These are phyloP conservation scores for Diuraphis noxia DNA, from an alignment of 1,140 invertebrate species.

Conservation along the genomic window DNA sequence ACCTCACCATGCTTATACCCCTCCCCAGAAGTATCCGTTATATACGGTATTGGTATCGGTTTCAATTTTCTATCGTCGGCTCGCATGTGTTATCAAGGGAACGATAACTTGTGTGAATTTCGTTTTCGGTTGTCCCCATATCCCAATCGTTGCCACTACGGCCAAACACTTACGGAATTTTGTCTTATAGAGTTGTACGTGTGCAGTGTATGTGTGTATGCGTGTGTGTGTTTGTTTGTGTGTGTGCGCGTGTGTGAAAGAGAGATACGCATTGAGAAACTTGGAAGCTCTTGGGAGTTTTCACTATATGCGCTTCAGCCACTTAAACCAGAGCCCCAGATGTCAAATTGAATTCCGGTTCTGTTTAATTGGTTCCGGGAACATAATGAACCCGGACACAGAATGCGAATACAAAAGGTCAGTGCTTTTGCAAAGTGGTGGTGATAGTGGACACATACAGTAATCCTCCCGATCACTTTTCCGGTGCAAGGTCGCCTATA, in stretches of 20 bases:
- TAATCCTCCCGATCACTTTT: not conserved
- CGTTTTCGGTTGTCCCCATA: slow-evolving; percentile 17
- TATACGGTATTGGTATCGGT: slow-evolving; percentile 18
- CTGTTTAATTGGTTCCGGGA: slow-evolving; percentile 38
- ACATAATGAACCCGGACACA: slow-evolving; percentile 23
- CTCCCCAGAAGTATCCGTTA: not conserved
- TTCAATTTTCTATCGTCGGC: slow-evolving; percentile 40
- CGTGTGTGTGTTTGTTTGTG: not conserved
- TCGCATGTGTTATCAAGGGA: slow-evolving; percentile 1
- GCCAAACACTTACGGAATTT: not conserved
- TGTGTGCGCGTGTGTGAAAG: not conserved
- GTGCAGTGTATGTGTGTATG: not conserved
- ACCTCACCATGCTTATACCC: not conserved
- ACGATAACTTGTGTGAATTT: slow-evolving; percentile 44
- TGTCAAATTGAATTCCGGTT: slow-evolving; percentile 36
- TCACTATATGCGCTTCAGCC: not conserved
- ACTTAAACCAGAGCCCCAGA: slow-evolving; percentile 7
- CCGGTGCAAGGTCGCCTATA: not conserved
- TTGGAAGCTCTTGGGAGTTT: slow-evolving; percentile 14
- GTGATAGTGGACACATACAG: not conserved
- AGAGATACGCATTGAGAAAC: not conserved
- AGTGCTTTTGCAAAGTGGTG: not conserved
- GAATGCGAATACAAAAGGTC: not conserved
- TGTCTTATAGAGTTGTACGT: not conserved
- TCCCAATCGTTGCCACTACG: not conserved